These are phyloP conservation scores for Cerceris ruficornis DNA, from an alignment of 2,888 invertebrate genomes.

Conservation along the genomic window DNA sequence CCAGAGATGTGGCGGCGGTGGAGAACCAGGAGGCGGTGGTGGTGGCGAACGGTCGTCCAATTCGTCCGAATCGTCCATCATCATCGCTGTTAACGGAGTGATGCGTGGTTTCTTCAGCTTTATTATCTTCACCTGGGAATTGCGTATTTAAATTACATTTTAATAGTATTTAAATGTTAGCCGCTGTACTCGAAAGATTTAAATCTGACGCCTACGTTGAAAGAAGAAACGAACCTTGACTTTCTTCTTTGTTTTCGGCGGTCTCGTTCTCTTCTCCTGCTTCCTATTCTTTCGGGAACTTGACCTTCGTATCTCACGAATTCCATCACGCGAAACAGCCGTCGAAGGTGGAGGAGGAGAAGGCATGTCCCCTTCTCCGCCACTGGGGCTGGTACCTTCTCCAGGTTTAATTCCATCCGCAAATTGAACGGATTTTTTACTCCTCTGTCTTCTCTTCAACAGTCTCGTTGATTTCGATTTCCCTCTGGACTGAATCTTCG, in stretches of 20 bases:
- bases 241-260: conserved; percentile 82
- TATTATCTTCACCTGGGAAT: conserved; percentile 81
- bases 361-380: conserved; percentile 84
- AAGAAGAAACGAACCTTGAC: conserved; percentile 80
- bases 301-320: conserved; percentile 71
- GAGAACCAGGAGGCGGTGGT: conserved; percentile 85
- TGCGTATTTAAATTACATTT: neutral
- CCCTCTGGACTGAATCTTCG: conserved; percentile 26
- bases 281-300: conserved; percentile 81
- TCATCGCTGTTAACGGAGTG: conserved; percentile 75
- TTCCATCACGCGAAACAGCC: conserved; percentile 41
- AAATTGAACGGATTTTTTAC: conserved; percentile 84
- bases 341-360: conserved; percentile 84
- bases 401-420: conserved; percentile 85
- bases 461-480: conserved; percentile 32
- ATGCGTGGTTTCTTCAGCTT: conserved; percentile 79
- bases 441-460: conserved; percentile 50
- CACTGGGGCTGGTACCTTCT: conserved; percentile 84
- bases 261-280: conserved; percentile 83
- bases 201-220: neutral
- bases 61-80: conserved; percentile 82
- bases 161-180: neutral
- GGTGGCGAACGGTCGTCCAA: conserved; percentile 84
- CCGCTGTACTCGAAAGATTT: too few relatives aligned
- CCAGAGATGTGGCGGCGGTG: conserved; percentile 83